phyloP scores from a whole-genome alignment of 2,113 vertebrate genomes.

The Leptosomus discolor region DNA sequence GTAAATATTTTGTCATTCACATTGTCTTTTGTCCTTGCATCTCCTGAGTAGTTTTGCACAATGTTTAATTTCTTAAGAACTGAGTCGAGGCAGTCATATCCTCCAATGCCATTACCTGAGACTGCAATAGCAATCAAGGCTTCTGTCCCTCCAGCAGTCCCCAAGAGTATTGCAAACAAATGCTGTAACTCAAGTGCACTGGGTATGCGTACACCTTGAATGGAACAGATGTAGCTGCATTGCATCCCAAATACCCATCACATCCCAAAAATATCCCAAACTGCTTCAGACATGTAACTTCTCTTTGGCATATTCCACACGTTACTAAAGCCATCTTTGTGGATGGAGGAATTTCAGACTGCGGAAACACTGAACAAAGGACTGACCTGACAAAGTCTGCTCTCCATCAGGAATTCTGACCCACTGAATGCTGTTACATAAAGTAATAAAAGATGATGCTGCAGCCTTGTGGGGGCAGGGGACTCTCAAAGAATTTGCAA shows the following conservation, averaged over 20 bases:
- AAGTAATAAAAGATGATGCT: neutral
- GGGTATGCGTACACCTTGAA: fast-evolving
- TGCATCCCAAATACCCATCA: neutral
- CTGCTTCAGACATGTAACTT: neutral
- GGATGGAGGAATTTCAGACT: neutral
- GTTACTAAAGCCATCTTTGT: neutral
- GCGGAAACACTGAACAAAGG: neutral
- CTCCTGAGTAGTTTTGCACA: neutral
- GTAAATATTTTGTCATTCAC: neutral
- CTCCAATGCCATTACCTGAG: neutral
- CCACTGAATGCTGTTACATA: neutral
- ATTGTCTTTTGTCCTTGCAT: neutral
- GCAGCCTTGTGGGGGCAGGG: fast-evolving
- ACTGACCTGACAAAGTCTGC: neutral
- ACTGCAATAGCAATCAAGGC: neutral
- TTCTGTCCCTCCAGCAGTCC: neutral
- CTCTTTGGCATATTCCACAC: neutral
- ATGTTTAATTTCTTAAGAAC: neutral
- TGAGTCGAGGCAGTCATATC: neutral
- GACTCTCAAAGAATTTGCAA: neutral
- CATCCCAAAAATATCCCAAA: neutral
- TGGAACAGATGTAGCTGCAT: neutral
- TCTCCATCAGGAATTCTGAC: neutral
- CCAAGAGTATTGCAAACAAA: neutral
- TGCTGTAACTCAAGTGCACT: neutral